Base-by-base conservation (phyloP, 2,797 vertebrate genomes). In the Fringilla coelebs region DNA sequence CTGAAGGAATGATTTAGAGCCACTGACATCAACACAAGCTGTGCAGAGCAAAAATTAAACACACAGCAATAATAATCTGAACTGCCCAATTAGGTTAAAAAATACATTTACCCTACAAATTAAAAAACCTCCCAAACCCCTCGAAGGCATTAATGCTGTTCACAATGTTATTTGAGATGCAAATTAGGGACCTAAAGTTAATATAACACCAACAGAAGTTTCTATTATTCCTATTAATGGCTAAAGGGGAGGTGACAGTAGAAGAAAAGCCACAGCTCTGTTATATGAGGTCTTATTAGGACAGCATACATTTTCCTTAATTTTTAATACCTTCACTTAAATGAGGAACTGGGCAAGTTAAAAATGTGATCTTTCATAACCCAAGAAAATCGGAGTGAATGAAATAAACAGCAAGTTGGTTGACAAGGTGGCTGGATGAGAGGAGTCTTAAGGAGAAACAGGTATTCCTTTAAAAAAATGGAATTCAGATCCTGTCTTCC, bases 161-260 rank as follows among this genome's bases (percentile, higher is more conserved):
- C 93, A 75, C 54, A 90, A 17, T 49, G 85, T 82, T 93, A 94
- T 86, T 84, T 90, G 92, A 94, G 83, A 96, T 95, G 93, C 90
- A 96, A 95, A 96, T 95, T 71, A 87, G 77, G 82, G 48, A 96
- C 71, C 80, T 94, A 43, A 95, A 96, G 73, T 94, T 96, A 94
- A 96, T 94, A 89, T 78, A 94, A 92, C 85, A 93, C 76, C 88
- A 91, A 85, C 88, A 94, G 83, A 95, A 96, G 91, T 93, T 84
- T 70, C 78, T 94, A 82, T 95, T 96, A 91, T 94, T 94, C 76
- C 34, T 36, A 73, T 73, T 95, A 75, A 93, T 48, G 13, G 46
- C 70, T 95, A 85, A 92, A 85, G 70, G 71, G 67, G 28, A 95
- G 84, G 63, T 0, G 12, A 82, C 70, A 86, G 51, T 12, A 74